Evolutionary conservation across 2,113 vertebrate species (phyloP), one percentile per base, ranked within the genome.

Genomic region (Podocnemis expansa): DNA sequence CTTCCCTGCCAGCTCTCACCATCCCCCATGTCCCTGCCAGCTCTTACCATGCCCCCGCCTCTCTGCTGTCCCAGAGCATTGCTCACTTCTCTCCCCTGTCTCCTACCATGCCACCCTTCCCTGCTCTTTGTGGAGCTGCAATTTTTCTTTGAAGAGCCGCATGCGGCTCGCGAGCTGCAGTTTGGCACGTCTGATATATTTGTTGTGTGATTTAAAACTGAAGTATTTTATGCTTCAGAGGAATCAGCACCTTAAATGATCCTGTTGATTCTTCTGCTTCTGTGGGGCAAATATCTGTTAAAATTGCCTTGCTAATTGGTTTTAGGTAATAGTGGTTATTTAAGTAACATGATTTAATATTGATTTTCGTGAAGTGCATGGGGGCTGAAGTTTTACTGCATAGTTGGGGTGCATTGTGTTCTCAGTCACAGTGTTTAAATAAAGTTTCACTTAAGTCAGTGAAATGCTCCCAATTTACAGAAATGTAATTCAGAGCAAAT

Each of bases 251-350:
- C 80, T 84, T 91, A 51, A 85, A 89, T 31, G 17, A 67, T 2
- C 9, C 85, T 13, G 85, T 5, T 93, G 80, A 84, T 93, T 76
- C 78, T 31, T 89, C 86, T 81, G 22, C 58, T 3, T 52, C 91
- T 94, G 56, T 49, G 82, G 54, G 29, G 89, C 49, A 93, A 73
- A 91, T 90, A 91, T 94, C 70, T 79, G 21, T 56, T 60, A 87
- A 82, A 73, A 43, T 56, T 91, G 1, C 56, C 43, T 91, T 82
- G 7, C 63, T 78, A 78, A 52, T 60, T 89, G 80, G 22, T 93
- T 95, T 96, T 41, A 90, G 80, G 78, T 82, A 93, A 6, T 45
- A 80, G 52, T 43, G 92, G 29, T 76, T 93, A 75, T 82, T 67
- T 87, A 52, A 90, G 47, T 10, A 83, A 56, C 16, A 25, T 25